Conservation (phyloP, 2,888 invertebrate species). For the Orthonevra nobilis region DNA sequence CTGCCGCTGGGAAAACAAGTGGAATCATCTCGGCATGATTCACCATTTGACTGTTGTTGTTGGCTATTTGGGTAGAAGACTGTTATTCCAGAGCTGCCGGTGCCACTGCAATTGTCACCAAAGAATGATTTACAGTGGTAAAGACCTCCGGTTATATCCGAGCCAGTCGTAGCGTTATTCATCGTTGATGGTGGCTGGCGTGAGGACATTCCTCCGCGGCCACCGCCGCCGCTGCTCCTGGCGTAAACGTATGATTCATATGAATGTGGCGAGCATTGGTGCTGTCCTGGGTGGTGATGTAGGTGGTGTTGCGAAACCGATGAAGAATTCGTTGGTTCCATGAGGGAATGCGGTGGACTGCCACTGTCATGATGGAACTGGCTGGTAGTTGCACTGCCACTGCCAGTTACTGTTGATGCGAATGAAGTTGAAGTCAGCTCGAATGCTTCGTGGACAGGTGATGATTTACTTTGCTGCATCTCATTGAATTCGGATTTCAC, state of each 20-base stretch:
- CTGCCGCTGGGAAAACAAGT: constrained; percentile 34
- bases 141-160: constrained; percentile 56
- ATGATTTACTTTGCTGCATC: constrained; percentile 68
- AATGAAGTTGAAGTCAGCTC: constrained; percentile 61
- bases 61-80: constrained; percentile 55
- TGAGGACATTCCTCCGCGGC: constrained; percentile 51
- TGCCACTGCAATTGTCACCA: constrained; percentile 61
- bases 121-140: constrained; percentile 69
- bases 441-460: constrained; percentile 68
- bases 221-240: constrained; percentile 49
- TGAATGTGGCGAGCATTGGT: constrained; percentile 55
- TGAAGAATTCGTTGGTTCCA: constrained; percentile 43
- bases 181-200: constrained; percentile 48
- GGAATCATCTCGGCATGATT: constrained; percentile 55
- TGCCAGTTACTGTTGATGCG: constrained; percentile 40
- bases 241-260: constrained; percentile 67
- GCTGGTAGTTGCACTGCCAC: constrained; percentile 12
- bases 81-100: constrained; percentile 52
- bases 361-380: constrained; percentile 51
- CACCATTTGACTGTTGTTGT: constrained; percentile 47
- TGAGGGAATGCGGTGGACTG: constrained; percentile 47
- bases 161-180: constrained; percentile 46
- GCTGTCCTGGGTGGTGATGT: constrained; percentile 27
- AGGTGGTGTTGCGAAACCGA: constrained; percentile 30
- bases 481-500: constrained; percentile 67